Base-by-base conservation (phyloP, 2,113 vertebrate genomes). In the Thalassoma bifasciatum region DNA sequence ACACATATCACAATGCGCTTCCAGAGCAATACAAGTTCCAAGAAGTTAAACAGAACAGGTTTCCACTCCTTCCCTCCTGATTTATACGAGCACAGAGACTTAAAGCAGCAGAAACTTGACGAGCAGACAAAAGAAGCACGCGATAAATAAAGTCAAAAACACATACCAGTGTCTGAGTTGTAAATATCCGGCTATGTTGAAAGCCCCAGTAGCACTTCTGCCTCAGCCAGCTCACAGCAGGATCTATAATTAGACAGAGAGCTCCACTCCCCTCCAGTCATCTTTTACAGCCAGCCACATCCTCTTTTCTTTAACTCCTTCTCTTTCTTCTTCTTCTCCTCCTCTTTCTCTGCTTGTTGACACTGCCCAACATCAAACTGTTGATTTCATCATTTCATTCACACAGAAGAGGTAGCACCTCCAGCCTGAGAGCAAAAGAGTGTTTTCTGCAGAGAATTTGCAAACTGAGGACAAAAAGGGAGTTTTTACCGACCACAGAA, bases 211-310 rank as follows among this genome's bases (percentile, higher is more conserved):
- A 85, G 85, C 82, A 84, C 87, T 87, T 86, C 80, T 82, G 86
- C 83, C 81, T 87, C 75, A 74, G 76, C 75, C 84, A 69, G 81
- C 87, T 86, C 84, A 86, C 90, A 90, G 86, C 75, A 82, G 86
- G 75, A 88, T 79, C 91, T 92, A 92, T 90, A 92, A 91, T 92
- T 92, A 92, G 89, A 78, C 74, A 42, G 79, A 83, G 79, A 84
- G 75, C 90, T 87, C 78, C 88, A 87, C 91, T 91, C 89, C 88
- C 87, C 86, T 91, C 84, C 83, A 89, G 90, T 90, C 88, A 91
- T 90, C 86, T 91, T 89, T 91, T 89, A 91, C 87, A 80, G 81
- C 65, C 53, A 26, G 89, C 83, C 89, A 92, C 90, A 90, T 92
- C 91, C 89, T 91, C 90, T 90, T 92, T 87, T 88, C 74, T 88